These are phyloP conservation scores for Hydraecia micacea DNA, from an alignment of 2,888 invertebrate species.

Conservation along the genomic window DNA sequence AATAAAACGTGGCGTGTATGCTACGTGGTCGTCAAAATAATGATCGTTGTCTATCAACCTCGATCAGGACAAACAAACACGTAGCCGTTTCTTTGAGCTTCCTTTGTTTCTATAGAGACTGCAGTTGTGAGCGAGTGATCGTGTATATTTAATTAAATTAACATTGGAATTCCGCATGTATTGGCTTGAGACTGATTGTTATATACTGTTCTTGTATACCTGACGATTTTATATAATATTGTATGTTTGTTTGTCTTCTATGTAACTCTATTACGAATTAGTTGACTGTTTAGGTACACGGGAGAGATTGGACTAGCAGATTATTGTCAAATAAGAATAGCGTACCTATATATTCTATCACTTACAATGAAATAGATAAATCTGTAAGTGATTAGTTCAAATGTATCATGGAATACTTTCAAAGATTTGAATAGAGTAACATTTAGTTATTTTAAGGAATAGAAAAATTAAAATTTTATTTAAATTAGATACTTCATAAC, in stretches of 20 bases:
- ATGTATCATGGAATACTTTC: not conserved
- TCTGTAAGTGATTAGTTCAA: not conserved
- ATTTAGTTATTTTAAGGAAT: not conserved
- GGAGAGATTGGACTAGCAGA: slow-evolving; percentile 5
- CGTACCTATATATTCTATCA: not conserved
- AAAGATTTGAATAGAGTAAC: not conserved
- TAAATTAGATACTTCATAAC: not conserved
- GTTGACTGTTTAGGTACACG: slow-evolving; percentile 55
- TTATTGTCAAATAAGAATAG: not conserved
- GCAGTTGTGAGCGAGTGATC: slow-evolving; percentile 68
- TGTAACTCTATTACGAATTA: slow-evolving; percentile 52
- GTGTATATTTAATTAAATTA: slow-evolving; percentile 76
- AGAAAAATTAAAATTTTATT: not conserved
- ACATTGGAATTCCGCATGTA: slow-evolving; percentile 78
- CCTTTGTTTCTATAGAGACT: slow-evolving; percentile 7
- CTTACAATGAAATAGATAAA: not conserved
- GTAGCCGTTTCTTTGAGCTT: slow-evolving; percentile 11
- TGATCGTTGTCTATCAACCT: slow-evolving; percentile 3
- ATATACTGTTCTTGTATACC: slow-evolving; percentile 79
- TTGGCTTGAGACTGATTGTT: slow-evolving; percentile 88
- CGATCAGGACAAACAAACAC: slow-evolving; percentile 16
- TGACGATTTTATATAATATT: slow-evolving; percentile 75
- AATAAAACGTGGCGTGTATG: slow-evolving; percentile 24
- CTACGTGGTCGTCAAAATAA: slow-evolving; percentile 24
- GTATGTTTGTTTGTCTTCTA: slow-evolving; percentile 71